These are phyloP conservation scores for Drosophila pseudoobscura DNA, from an alignment of 1,140 invertebrate genomes.

Conservation along the genomic window DNA sequence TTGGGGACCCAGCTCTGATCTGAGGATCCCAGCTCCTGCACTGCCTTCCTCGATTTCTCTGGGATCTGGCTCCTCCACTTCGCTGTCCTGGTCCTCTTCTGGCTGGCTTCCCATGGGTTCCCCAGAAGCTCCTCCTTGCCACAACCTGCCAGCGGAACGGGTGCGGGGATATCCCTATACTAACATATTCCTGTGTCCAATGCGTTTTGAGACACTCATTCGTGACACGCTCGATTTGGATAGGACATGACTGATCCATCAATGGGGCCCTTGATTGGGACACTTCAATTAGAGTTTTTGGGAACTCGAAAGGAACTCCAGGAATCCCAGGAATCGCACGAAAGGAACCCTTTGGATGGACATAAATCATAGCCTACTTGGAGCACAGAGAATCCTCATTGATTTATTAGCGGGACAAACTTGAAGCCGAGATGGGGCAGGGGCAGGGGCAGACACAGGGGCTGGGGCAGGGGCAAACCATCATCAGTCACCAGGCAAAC, in stretches of 20 bases:
- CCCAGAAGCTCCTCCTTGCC: no score
- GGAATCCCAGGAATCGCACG: not conserved
- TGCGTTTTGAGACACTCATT: not conserved
- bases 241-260: conserved; percentile 26
- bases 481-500: conserved; percentile 75
- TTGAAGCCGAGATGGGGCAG: not conserved
- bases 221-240: not conserved
- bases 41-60: no score
- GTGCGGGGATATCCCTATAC: conserved; percentile 8
- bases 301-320: no score
- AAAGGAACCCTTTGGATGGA: conserved; percentile 17
- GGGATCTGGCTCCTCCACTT: no score
- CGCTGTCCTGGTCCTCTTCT: no score
- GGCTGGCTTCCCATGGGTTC: no score
- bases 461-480: conserved; percentile 37
- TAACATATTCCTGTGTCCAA: conserved; percentile 9
- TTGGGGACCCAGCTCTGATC: no score
- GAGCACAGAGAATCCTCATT: conserved; percentile 40
- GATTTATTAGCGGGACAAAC: conserved; percentile 57
- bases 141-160: not conserved
- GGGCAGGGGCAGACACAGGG: not conserved
- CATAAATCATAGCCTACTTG: conserved; percentile 58
- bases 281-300: conserved; percentile 28
- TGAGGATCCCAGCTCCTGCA: not conserved
- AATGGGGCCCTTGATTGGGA: conserved; percentile 1